phyloP scores from a whole-genome alignment of 2,113 vertebrate genomes.

The Colaptes auratus region DNA sequence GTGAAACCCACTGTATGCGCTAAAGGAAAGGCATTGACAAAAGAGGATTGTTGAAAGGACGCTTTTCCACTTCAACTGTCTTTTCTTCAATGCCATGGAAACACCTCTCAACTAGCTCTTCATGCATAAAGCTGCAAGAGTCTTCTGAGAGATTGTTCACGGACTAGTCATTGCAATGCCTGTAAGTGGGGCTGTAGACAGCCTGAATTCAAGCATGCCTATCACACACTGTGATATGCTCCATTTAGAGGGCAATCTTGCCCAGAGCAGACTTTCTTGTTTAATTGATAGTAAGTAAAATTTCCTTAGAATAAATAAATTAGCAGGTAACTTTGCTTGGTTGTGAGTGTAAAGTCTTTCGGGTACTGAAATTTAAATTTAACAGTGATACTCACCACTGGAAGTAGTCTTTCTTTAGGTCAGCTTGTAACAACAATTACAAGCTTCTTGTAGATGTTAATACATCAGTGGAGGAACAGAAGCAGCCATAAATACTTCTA shows the following conservation, averaged over 20 bases:
- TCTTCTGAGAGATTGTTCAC: not conserved
- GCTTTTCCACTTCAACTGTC: not conserved
- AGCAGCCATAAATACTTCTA: not conserved
- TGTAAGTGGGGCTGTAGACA: not conserved
- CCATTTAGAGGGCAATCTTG: not conserved
- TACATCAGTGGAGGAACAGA: not conserved
- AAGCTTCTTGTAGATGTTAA: not conserved
- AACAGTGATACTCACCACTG: not conserved
- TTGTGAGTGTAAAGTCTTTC: not conserved
- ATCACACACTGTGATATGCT: not conserved
- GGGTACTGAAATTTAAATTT: not conserved
- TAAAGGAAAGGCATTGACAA: not conserved
- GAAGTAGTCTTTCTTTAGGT: not conserved
- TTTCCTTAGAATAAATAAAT: slow-evolving; percentile 24
- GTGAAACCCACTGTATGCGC: not conserved
- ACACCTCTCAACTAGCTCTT: not conserved
- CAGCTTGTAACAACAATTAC: not conserved
- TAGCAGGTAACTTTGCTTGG: not conserved
- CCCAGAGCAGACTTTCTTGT: not conserved
- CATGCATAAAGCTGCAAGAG: not conserved
- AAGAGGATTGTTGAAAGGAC: not conserved
- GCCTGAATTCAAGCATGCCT: not conserved
- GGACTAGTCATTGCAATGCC: not conserved
- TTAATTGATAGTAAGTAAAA: not conserved
- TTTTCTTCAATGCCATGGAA: not conserved